These are phyloP conservation scores for Natrix natrix DNA, from an alignment of 2,797 vertebrate species.

Conservation along the genomic window DNA sequence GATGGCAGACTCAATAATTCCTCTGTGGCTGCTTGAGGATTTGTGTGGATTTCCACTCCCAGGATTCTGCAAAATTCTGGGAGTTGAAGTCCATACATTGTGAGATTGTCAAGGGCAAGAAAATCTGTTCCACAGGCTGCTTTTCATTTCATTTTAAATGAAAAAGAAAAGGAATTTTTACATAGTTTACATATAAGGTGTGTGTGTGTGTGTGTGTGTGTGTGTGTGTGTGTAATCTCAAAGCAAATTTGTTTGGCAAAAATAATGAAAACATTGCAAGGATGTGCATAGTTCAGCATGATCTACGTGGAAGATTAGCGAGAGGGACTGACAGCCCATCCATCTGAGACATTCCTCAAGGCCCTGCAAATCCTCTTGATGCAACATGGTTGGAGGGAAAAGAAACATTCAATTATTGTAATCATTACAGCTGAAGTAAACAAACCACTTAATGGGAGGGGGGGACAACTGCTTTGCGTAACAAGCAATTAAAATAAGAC, in stretches of 20 bases:
- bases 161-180: not conserved
- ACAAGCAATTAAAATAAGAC: constrained; percentile 51
- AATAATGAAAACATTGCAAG: not conserved
- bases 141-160: not conserved
- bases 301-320: not conserved
- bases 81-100: not conserved
- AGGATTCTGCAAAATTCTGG: not conserved
- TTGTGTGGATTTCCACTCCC: not conserved
- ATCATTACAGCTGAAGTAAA: constrained; percentile 38
- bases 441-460: constrained; percentile 45
- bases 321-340: not conserved
- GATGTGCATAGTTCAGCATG: not conserved
- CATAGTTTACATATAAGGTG: not conserved
- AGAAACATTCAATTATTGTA: constrained; percentile 49
- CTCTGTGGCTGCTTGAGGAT: not conserved
- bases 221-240: too few relatives aligned
- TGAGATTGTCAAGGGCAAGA: not conserved
- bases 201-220: too few relatives aligned
- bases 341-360: not conserved
- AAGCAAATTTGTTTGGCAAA: not conserved
- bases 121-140: not conserved
- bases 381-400: constrained; percentile 19
- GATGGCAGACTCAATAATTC: too few relatives aligned
- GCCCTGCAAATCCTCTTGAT: constrained; percentile 18
- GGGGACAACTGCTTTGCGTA: constrained; percentile 47